Base-by-base conservation (phyloP, 1,140 invertebrate genomes). In the Sweltsa coloradensis region DNA sequence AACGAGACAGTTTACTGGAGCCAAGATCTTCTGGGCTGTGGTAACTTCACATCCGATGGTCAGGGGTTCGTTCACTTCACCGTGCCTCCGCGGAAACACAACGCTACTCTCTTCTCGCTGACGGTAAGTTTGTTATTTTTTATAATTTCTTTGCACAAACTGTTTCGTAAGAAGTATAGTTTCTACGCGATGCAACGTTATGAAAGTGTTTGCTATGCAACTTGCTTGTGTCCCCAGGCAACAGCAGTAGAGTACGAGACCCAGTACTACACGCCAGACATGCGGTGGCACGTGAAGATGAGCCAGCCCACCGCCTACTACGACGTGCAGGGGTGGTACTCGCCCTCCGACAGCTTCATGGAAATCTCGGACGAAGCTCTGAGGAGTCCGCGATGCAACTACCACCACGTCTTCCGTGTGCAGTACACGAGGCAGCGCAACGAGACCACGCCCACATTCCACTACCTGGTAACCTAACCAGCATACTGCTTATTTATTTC, bases 61-160 rank as follows among this genome's bases (percentile, higher is more conserved):
- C 59, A 66, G 11, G 67, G 67, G n/a, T 68, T 65, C 24, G 55
- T 69, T 1, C 61, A 68, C 45, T 69, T 68, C 16, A 55, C 66
- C 3, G 64, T 69, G 5, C 67, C 66, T 7, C 63, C 63, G 0
- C 65, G 64, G 21, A n/a, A n/a, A n/a, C n/a, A n/a, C n/a, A n/a
- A n/a, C n/a, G n/a, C n/a, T n/a, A n/a, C n/a, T n/a, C n/a, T n/a
- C n/a, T n/a, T n/a, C n/a, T n/a, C n/a, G n/a, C n/a, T n/a, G n/a
- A n/a, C n/a, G n/a, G n/a, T n/a, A n/a, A n/a, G n/a, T n/a, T n/a
- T n/a, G n/a, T n/a, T n/a, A n/a, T n/a, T n/a, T n/a, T n/a, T n/a
- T n/a, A n/a, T n/a, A n/a, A n/a, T n/a, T n/a, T n/a, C n/a, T n/a
- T n/a, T n/a, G n/a, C n/a, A n/a, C n/a, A n/a, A n/a, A n/a, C n/a